Base-by-base conservation (phyloP, 2,888 invertebrate species). In the Lithosia quadra region DNA sequence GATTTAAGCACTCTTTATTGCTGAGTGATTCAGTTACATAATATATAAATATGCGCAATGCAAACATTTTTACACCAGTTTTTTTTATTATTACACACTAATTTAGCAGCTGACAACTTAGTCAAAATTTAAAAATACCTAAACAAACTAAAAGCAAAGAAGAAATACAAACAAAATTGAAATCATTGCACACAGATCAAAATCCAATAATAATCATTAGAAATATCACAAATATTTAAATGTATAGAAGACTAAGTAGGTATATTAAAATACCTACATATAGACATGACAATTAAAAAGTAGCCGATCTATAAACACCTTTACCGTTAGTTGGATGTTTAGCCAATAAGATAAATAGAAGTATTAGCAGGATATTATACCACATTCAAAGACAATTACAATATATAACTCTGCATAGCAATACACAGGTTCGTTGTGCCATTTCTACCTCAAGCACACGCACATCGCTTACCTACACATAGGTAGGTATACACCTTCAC, bases 1-100 rank as follows among this genome's bases (percentile, higher is more conserved):
- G 2, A 28, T 28, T 65, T 13, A 0, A 53, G 9, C n/a, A 15
- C 49, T 69, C 39, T 76, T 79, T 77, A 77, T 67, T 77, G 68
- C 7, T 58, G 67, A 67, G 62, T 60, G 34, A 67, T 65, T 65
- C 49, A 24, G 18, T 39, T 36, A 22, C 9, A 18, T 13, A 24
- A 60, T 60, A 60, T 39, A 39, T 60, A 22, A 60, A 22, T 60
- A 36, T 18, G 22, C 18, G 39, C 60, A 60, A 60, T 15, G 18
- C 8, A n/a, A 49, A 49, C 9, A n/a, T 34, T 33, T 58, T 34
- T 34, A 11, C 33, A 21, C 5, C n/a, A 28, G n/a, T n/a, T n/a
- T 58, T 33, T 59, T 53, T 24, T 18, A 62, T n/a, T n/a, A n/a
- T n/a, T 4, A 57, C 43, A 60, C 62, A 65, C 60, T 43, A 56